Percentiles rank a stretch among this genome's conserved stretches.
Conservation (phyloP, 2,888 invertebrate genomes). For the Tachystola acroxantha region DNA sequence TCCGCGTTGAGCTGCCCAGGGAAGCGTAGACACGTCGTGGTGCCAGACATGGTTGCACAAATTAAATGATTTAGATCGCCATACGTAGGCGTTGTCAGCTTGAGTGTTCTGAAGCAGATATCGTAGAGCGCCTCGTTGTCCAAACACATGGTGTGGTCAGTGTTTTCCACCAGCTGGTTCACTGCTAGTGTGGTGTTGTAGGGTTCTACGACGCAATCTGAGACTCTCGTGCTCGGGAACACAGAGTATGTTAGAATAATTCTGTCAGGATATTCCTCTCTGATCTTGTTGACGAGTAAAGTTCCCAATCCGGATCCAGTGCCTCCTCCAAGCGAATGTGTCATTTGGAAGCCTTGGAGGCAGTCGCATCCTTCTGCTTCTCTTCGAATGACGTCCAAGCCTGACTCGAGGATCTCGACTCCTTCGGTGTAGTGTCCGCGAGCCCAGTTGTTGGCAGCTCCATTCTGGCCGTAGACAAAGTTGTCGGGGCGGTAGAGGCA, state of each 20-base stretch:
- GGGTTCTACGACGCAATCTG: conserved; percentile 80
- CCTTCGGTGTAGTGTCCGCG: conserved; percentile 94
- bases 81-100: conserved; percentile 86
- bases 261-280: conserved; percentile 93
- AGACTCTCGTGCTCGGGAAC: conserved; percentile 90
- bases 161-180: conserved; percentile 90
- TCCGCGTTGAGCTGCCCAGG: conserved; percentile 71
- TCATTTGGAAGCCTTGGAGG: conserved; percentile 90
- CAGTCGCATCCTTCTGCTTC: conserved; percentile 96
- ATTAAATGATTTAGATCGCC: conserved; percentile 91
- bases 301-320: conserved; percentile 77
- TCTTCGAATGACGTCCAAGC: conserved; percentile 87
- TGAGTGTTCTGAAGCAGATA: conserved; percentile 88
- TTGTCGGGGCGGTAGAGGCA: conserved; percentile 93
- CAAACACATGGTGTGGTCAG: conserved; percentile 82
- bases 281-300: conserved; percentile 88
- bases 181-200: conserved; percentile 92
- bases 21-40: conserved; percentile 87
- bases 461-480: conserved; percentile 85
- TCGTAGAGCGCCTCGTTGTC: conserved; percentile 86
- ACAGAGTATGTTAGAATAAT: conserved; percentile 90
- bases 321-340: conserved; percentile 82
- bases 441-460: conserved; percentile 74
- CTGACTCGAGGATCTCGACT: conserved; percentile 90
- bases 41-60: conserved; percentile 91